Evolutionary conservation across 2,113 vertebrate genomes (phyloP).

Genomic region (Leucoraja erinaceus): DNA sequence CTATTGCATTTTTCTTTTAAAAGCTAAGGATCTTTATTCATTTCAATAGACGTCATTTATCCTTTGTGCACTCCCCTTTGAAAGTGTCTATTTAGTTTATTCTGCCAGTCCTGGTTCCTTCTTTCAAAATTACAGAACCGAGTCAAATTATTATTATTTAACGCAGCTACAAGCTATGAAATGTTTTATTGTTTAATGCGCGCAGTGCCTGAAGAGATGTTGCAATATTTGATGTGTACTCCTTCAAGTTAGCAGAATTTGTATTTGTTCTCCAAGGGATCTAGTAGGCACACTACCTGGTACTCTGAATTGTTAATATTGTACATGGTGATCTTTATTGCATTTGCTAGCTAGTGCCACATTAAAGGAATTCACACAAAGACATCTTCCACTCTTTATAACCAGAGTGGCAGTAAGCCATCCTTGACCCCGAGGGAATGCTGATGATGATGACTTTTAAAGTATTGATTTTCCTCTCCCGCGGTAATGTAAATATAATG

Average conservation of each 20-base stretch:
- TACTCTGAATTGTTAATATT: neutral
- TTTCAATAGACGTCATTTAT: neutral
- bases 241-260: neutral
- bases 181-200: neutral
- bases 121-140: neutral
- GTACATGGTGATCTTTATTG: too few species aligned
- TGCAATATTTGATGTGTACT: neutral
- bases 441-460: neutral
- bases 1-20: neutral
- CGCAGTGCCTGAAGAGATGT: neutral
- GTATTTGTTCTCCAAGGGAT: neutral
- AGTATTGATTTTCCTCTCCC: constrained; percentile 1
- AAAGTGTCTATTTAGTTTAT: neutral
- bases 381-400: too few species aligned
- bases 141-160: neutral
- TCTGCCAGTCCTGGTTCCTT: neutral
- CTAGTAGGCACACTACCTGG: neutral
- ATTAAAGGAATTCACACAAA: too few species aligned
- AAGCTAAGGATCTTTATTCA: neutral
- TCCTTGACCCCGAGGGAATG: too few species aligned
- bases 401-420: too few species aligned
- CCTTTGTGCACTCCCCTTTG: neutral
- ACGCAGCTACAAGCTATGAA: too few species aligned
- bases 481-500: neutral
- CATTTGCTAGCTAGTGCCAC: too few species aligned